Evolutionary conservation across 1,140 invertebrate species (phyloP).

Genomic region (Zaprionus ghesquierei): DNA sequence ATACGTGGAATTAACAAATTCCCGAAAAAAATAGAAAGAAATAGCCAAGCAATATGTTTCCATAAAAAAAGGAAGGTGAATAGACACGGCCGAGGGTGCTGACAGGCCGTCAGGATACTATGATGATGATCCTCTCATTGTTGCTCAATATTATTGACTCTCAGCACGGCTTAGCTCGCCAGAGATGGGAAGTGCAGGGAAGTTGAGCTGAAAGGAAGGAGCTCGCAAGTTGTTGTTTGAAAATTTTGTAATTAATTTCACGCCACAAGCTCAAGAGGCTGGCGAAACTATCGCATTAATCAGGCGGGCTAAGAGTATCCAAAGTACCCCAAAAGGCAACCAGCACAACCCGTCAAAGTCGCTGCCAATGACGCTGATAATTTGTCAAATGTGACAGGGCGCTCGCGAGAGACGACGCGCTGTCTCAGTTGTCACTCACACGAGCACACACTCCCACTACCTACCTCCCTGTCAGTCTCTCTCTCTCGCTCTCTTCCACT

Average conservation of each 20-base stretch:
- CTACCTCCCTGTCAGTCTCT: neutral
- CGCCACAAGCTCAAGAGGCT: constrained; percentile 47
- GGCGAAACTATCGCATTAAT: constrained; percentile 76
- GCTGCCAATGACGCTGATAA: constrained; percentile 74
- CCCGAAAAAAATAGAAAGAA: constrained; percentile 1
- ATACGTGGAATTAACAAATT: constrained; percentile 41
- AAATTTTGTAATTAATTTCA: constrained; percentile 64
- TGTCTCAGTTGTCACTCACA: constrained; percentile 58
- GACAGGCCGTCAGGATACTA: constrained; percentile 21
- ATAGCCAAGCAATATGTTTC: constrained; percentile 32
- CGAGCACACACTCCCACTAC: constrained; percentile 1
- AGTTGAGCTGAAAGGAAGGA: neutral
- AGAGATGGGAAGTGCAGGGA: neutral
- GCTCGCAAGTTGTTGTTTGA: neutral
- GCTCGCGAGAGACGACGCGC: constrained; percentile 10
- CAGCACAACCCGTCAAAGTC: constrained; percentile 65
- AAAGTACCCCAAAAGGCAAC: constrained; percentile 35
- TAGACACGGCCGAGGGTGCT: constrained; percentile 6
- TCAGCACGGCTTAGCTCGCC: constrained; percentile 15
- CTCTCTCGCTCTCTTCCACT: neutral
- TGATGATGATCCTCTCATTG: constrained; percentile 21
- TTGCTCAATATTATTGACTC: constrained; percentile 31
- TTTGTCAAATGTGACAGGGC: constrained; percentile 78
- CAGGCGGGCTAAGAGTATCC: constrained; percentile 51
- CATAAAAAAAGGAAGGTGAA: constrained; percentile 12